A percentile compares a stretch with the other conserved stretches of the same genome.
Evolutionary conservation across 2,888 invertebrate species (phyloP).

Genomic region (Sabatieria punctata): DNA sequence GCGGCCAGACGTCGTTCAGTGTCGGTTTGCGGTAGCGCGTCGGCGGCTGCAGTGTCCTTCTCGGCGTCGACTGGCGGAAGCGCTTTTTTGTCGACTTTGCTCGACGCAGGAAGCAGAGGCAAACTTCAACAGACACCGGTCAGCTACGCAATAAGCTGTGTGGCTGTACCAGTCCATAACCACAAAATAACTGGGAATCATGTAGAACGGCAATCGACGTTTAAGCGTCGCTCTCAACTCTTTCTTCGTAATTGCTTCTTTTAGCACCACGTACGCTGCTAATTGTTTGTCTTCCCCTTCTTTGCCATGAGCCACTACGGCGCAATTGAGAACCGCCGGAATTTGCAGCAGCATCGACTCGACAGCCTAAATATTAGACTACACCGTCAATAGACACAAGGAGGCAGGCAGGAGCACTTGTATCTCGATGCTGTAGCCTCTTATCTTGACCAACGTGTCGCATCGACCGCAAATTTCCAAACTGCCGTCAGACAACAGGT

Average conservation of each 20-base stretch:
- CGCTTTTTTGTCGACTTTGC: conserved; percentile 34
- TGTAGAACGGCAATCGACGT: conserved; percentile 35
- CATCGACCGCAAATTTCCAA: conserved; percentile 37
- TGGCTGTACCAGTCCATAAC: conserved; percentile 25
- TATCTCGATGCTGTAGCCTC: conserved; percentile 37
- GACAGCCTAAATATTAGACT: conserved; percentile 29
- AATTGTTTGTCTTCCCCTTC: conserved; percentile 36
- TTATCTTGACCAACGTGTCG: conserved; percentile 36
- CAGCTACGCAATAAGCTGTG: background rate
- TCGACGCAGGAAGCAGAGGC: conserved; percentile 33
- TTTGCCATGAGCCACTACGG: conserved; percentile 32
- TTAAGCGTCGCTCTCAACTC: conserved; percentile 32
- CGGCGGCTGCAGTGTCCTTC: conserved; percentile 4
- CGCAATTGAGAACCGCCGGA: conserved; percentile 28
- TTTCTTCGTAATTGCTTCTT: conserved; percentile 25
- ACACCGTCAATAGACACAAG: background rate
- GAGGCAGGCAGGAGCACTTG: conserved; percentile 25
- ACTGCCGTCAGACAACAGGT: conserved; percentile 33
- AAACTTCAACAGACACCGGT: conserved; percentile 22
- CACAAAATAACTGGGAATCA: conserved; percentile 36
- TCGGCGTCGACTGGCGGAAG: conserved; percentile 29
- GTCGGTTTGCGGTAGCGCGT: conserved; percentile 29
- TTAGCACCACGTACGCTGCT: conserved; percentile 33
- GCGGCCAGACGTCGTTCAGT: conserved; percentile 29
- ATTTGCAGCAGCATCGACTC: too few species aligned